A percentile compares a stretch with the other conserved stretches of the same genome.
Evolutionary conservation across 2,797 vertebrate genomes (phyloP).

Genomic region (Esox lucius): DNA sequence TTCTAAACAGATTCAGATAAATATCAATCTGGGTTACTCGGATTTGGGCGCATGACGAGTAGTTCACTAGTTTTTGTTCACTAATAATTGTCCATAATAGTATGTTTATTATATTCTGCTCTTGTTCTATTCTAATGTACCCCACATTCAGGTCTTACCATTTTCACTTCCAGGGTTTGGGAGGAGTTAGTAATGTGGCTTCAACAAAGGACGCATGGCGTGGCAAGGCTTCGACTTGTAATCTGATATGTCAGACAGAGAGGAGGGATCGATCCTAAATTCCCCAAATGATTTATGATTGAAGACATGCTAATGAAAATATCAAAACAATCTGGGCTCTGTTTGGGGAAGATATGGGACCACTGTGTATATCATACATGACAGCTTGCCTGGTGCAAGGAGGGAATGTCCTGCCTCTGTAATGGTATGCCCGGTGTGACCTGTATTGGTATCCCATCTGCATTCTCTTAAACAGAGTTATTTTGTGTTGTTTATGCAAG

Average conservation of each 20-base stretch:
- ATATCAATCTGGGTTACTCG: too few species aligned
- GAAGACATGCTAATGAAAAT: slow-evolving; percentile 83
- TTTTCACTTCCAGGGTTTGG: slow-evolving; percentile 9
- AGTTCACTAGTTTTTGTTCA: too few species aligned
- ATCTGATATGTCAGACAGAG: slow-evolving; percentile 69
- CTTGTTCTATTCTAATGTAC: slow-evolving; percentile 49
- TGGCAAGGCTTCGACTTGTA: slow-evolving; percentile 66
- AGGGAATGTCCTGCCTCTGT: slow-evolving; percentile 46
- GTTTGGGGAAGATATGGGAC: slow-evolving; percentile 73
- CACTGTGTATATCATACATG: slow-evolving; percentile 77
- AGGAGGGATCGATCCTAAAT: slow-evolving; percentile 60
- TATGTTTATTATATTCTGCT: slow-evolving; percentile 67
- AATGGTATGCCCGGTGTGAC: slow-evolving; percentile 50
- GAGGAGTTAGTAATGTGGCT: slow-evolving; percentile 41
- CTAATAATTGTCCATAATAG: slow-evolving; percentile 66
- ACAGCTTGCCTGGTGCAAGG: slow-evolving; percentile 64
- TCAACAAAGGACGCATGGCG: slow-evolving; percentile 58
- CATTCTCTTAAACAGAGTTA: slow-evolving; percentile 49
- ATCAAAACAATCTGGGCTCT: slow-evolving; percentile 83
- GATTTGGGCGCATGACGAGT: too few species aligned
- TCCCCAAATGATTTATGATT: slow-evolving; percentile 80
- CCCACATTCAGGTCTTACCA: slow-evolving; percentile 33
- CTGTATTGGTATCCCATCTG: slow-evolving; percentile 44
- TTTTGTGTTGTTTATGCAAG: slow-evolving; percentile 56
- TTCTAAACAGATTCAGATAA: too few species aligned